These are phyloP conservation scores for Eolophus roseicapilla DNA, from an alignment of 2,113 vertebrate species.

Conservation along the genomic window DNA sequence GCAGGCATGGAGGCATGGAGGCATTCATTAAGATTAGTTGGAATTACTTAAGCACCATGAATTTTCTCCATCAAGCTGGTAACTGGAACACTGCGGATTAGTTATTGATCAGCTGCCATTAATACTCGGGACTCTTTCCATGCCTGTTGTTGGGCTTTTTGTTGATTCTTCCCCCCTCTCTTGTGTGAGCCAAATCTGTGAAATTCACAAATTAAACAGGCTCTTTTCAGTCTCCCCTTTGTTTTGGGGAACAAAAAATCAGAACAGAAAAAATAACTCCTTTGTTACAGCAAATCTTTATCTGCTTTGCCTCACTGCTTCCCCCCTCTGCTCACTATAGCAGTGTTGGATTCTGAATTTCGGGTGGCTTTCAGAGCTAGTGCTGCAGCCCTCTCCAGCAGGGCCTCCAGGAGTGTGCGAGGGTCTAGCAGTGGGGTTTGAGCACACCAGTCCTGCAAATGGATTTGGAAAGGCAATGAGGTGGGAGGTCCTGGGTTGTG, in stretches of 20 bases:
- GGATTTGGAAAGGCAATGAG: rapidly evolving
- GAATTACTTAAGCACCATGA: constrained; percentile 73
- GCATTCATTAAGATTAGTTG: constrained; percentile 75
- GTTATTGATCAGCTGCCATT: constrained; percentile 75
- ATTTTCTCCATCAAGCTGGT: constrained; percentile 69
- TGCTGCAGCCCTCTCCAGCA: neutral
- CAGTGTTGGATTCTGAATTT: neutral
- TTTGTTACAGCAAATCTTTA: constrained; percentile 21
- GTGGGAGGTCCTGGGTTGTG: neutral
- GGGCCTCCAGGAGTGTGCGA: rapidly evolving
- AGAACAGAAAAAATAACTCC: neutral
- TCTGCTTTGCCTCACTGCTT: neutral
- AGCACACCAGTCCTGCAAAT: neutral
- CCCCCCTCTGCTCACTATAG: neutral
- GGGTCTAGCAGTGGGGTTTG: neutral
- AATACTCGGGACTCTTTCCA: constrained; percentile 68
- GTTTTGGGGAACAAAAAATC: constrained; percentile 50
- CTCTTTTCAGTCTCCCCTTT: constrained; percentile 47
- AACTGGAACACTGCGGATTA: constrained; percentile 71
- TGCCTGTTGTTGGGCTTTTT: constrained; percentile 64
- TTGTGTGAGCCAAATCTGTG: constrained; percentile 43
- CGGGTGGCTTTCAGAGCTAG: neutral
- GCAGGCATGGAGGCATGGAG: constrained; percentile 65
- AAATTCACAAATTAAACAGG: constrained; percentile 64
- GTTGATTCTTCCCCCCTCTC: constrained; percentile 36